A percentile compares a stretch with the other conserved stretches of the same genome.
phyloP scores from a whole-genome alignment of 2,888 invertebrate genomes.

The Lasioglossum leucozonium region DNA sequence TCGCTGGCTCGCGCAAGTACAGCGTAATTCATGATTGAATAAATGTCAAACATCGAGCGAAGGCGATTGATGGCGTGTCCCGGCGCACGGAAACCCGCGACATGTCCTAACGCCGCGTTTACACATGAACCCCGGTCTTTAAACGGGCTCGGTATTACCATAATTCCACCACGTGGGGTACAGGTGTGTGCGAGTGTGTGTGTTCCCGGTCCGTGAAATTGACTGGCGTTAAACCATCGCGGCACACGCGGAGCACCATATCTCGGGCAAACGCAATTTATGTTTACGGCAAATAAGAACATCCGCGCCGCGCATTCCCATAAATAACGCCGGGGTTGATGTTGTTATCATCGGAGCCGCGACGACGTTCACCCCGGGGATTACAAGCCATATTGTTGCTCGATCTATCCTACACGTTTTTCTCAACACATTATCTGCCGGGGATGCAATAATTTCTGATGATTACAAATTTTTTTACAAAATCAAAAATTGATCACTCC shows the following conservation, averaged over 20 bases:
- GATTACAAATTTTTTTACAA: too few species aligned
- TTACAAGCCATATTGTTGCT: neutral
- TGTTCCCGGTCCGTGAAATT: conserved; percentile 23
- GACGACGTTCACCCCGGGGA: neutral
- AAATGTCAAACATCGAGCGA: conserved; percentile 56
- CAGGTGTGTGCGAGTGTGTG: conserved; percentile 34
- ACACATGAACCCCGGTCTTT: conserved; percentile 10
- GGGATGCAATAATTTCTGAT: neutral
- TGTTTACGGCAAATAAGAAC: conserved; percentile 21
- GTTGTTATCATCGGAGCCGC: conserved; percentile 3
- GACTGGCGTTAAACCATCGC: conserved; percentile 24
- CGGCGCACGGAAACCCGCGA: conserved; percentile 6
- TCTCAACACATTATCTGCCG: neutral
- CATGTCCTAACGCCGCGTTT: conserved; percentile 44
- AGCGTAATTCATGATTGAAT: conserved; percentile 55
- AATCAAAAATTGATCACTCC: too few species aligned
- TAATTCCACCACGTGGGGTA: conserved; percentile 27
- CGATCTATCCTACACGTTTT: neutral
- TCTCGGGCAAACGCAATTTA: conserved; percentile 31
- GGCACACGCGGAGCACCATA: neutral
- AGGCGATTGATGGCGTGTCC: conserved; percentile 49
- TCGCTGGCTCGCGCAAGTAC: conserved; percentile 17
- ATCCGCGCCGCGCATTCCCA: neutral
- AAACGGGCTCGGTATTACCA: conserved; percentile 42
- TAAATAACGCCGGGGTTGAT: conserved; percentile 21